Percentiles rank a stretch among this genome's conserved stretches.
Evolutionary conservation across 2,113 vertebrate species (phyloP).

Genomic region (Spheniscus mendiculus): DNA sequence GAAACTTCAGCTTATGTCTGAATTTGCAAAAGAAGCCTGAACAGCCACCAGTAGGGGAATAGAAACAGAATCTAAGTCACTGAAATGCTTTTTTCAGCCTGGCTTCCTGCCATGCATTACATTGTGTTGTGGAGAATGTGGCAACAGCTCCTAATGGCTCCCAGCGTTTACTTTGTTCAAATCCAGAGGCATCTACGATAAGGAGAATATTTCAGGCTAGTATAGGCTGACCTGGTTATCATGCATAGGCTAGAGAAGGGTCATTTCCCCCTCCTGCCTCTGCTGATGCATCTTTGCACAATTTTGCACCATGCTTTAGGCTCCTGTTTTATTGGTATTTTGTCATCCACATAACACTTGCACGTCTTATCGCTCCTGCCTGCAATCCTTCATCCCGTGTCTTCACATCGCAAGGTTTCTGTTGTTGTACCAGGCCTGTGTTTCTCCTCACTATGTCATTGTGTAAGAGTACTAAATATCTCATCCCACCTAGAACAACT

Average conservation of each 20-base stretch:
- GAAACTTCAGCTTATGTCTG: neutral
- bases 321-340: neutral
- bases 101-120: neutral
- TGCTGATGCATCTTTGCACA: neutral
- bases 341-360: neutral
- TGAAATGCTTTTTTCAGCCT: neutral
- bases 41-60: neutral
- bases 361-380: neutral
- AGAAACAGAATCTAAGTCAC: neutral
- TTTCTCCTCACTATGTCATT: neutral
- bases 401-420: neutral
- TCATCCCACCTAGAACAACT: neutral
- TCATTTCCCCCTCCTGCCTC: neutral
- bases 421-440: neutral
- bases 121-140: neutral
- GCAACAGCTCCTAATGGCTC: neutral
- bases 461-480: neutral
- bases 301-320: neutral
- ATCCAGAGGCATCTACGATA: neutral
- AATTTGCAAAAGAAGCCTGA: rapidly evolving
- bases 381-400: neutral
- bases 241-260: neutral
- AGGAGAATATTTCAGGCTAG: neutral
- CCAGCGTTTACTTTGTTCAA: neutral
- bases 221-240: neutral